Conservation (phyloP, 2,888 invertebrate genomes). For the Frankliniella fusca region DNA sequence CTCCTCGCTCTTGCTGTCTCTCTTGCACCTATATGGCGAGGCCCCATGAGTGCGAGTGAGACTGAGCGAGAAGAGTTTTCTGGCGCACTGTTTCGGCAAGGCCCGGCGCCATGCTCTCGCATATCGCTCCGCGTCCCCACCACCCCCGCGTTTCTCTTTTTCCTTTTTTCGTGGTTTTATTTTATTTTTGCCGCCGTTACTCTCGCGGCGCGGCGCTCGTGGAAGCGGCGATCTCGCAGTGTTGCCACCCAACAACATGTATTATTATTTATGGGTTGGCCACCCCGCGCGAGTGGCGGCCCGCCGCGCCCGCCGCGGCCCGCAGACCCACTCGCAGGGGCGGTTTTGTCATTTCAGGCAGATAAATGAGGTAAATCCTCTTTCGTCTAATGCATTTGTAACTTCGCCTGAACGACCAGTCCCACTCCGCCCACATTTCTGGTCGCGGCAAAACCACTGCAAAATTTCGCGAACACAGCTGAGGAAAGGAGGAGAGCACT, state of each 20-base stretch:
- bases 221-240: background rate
- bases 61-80: background rate
- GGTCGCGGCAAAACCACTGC: too few species aligned
- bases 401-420: too few species aligned
- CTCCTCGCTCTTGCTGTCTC: too few species aligned
- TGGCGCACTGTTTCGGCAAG: background rate
- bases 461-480: too few species aligned
- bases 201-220: background rate
- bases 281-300: background rate
- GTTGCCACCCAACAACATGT: constrained; percentile 5
- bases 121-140: background rate
- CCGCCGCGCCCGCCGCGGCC: background rate
- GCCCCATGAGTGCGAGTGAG: too few species aligned
- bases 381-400: too few species aligned
- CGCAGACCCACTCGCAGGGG: too few species aligned
- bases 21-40: too few species aligned
- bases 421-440: background rate
- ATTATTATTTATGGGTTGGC: constrained; percentile 10
- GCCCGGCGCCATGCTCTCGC: background rate
- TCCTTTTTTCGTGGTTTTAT: background rate
- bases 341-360: too few species aligned
- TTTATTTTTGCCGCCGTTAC: background rate
- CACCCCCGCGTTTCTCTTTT: background rate
- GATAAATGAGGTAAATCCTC: too few species aligned
- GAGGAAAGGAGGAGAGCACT: too few species aligned